Base-by-base conservation (phyloP, 2,113 vertebrate species). In the Pomatostomus ruficeps region DNA sequence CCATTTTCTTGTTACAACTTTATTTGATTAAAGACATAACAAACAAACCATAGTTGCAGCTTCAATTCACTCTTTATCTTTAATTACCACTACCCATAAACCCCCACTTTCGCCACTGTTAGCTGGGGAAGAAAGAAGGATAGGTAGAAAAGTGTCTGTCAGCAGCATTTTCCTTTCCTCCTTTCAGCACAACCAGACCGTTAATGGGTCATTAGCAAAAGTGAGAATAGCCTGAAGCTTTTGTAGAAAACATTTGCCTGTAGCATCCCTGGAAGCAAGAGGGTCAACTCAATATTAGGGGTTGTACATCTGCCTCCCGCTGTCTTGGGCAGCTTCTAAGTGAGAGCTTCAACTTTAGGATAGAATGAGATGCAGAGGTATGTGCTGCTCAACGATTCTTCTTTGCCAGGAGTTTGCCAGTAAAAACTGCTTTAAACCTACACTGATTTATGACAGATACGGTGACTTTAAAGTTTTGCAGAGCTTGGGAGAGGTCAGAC, bases 281-380 rank as follows among this genome's bases (percentile, higher is more conserved):
- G 33, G 5, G 31, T 78, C 59, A 77, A 25, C 22, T 28, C 59
- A 31, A 33, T 12, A 17, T 4, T 12, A 35, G 33, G 35, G 24
- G 24, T 29, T 52, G 16, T 36, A 48, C 0, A 0, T 52, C n/a
- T 57, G 29, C 54, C 42, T 81, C 14, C 66, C 7, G 2, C n/a
- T 68, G 12, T 45, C 54, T 85, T 43, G 46, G 22, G 36, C 51
- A 70, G 20, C 36, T 54, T 57, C 49, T 76, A 20, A 36, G 17
- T 45, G 57, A n/a, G 48, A 59, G n/a, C 3, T 48, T 62, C 20
- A 51, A n/a, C 14, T 71, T 66, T 33, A 33, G n/a, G 40, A 46
- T 12, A 36, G 28, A 24, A 45, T 22, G 59, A 88, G 35, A 43
- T 22, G 31, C 20, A 33, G 38, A 66, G 36, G 19, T 25, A 6